These are phyloP conservation scores for Rhadina sibilatrix DNA, from an alignment of 2,113 vertebrate genomes.

Conservation along the genomic window DNA sequence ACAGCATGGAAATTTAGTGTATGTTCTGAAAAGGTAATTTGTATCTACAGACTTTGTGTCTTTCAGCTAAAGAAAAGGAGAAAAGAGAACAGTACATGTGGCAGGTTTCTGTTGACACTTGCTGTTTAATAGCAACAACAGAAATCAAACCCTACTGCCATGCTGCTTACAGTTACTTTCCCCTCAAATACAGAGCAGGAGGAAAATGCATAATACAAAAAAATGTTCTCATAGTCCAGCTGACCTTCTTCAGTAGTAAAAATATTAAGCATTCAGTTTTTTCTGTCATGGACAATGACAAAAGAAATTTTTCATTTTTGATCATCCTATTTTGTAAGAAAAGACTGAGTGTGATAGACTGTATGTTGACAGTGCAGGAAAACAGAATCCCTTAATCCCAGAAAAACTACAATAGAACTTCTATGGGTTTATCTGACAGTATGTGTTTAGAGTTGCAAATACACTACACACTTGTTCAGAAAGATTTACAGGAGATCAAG, in stretches of 20 bases:
- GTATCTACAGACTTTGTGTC: not conserved
- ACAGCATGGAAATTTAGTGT: not conserved
- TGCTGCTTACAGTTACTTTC: not conserved
- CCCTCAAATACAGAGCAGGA: not conserved
- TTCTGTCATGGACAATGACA: not conserved
- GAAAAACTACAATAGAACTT: not conserved
- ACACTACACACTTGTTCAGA: not conserved
- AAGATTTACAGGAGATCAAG: not conserved
- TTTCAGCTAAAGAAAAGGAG: not conserved
- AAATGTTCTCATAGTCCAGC: not conserved
- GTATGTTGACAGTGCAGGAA: not conserved
- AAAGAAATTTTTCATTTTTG: not conserved
- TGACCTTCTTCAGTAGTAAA: not conserved
- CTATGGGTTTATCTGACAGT: not conserved
- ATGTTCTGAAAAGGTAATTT: not conserved
- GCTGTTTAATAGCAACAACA: not conserved
- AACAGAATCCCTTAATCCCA: not conserved
- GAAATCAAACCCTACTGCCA: not conserved
- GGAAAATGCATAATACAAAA: not conserved
- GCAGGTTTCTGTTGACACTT: not conserved
- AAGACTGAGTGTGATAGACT: not conserved
- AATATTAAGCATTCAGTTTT: fast-evolving
- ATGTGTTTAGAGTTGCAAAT: not conserved
- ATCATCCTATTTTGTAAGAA: not conserved
- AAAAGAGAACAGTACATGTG: not conserved